A percentile compares a stretch with the other conserved stretches of the same genome.
Evolutionary conservation across 2,113 vertebrate species (phyloP).

Genomic region (Gymnorhina tibicen): DNA sequence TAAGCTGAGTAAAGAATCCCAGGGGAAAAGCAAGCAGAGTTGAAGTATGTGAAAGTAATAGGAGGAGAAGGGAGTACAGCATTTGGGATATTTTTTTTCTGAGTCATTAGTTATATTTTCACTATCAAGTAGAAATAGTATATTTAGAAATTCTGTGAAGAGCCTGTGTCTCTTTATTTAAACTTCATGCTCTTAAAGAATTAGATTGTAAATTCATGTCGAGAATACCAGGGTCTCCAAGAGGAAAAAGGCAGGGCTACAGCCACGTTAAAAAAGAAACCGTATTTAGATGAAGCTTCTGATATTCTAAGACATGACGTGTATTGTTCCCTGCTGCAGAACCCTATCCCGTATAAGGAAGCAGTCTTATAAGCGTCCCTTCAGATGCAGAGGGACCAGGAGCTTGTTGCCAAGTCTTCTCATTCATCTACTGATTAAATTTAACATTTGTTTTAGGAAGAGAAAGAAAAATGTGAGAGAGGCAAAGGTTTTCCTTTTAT

Average conservation of each 20-base stretch:
- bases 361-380: neutral
- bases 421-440: neutral
- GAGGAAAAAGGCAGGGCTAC: neutral
- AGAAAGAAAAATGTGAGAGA: neutral
- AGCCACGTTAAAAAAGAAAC: neutral
- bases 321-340: neutral
- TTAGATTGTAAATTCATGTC: neutral
- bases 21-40: neutral
- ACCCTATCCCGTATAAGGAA: neutral
- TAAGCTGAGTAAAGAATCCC: conserved; percentile 20
- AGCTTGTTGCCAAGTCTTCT: neutral
- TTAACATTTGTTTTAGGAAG: neutral
- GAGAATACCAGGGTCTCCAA: neutral
- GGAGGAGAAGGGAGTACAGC: neutral
- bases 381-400: neutral
- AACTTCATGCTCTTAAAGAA: neutral
- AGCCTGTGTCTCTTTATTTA: neutral
- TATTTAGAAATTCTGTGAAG: neutral
- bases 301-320: neutral
- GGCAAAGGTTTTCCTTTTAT: neutral
- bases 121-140: neutral
- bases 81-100: neutral
- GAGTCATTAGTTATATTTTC: conserved; percentile 10
- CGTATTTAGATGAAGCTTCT: neutral
- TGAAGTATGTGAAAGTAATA: neutral